These are phyloP conservation scores for Glossophaga mutica DNA, from an alignment of 2,797 vertebrate species.

Conservation along the genomic window DNA sequence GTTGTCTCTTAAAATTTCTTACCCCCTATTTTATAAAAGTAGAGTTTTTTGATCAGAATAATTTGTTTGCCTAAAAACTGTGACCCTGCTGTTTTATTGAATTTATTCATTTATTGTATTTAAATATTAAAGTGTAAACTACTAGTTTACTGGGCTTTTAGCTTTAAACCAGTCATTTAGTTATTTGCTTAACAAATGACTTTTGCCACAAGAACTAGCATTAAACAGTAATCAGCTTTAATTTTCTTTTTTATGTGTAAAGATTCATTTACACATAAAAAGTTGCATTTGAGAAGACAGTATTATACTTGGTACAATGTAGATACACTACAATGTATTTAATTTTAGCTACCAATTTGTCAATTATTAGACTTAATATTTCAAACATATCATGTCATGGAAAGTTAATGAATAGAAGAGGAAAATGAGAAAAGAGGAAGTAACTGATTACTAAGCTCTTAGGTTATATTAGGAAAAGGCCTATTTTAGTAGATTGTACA, in stretches of 20 bases:
- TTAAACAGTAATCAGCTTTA: background rate
- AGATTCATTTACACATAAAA: background rate
- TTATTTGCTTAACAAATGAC: background rate
- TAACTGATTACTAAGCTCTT: background rate
- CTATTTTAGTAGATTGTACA: background rate
- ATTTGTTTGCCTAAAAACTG: background rate
- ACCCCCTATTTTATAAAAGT: background rate
- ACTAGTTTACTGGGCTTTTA: background rate
- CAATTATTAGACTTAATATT: background rate
- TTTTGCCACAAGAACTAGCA: background rate
- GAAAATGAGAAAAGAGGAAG: background rate
- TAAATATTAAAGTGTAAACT: background rate
- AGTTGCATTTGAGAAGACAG: background rate
- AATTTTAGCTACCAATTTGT: background rate
- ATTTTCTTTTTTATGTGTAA: background rate
- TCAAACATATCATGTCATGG: background rate
- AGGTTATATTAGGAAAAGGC: background rate
- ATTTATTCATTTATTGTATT: background rate
- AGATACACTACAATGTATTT: background rate
- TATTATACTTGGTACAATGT: background rate
- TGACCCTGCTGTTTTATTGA: background rate
- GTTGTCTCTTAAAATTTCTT: background rate
- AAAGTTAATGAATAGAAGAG: background rate
- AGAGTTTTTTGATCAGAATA: background rate
- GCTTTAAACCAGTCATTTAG: background rate